Evolutionary conservation across 1,140 invertebrate genomes (phyloP), one percentile per base, ranked within the genome.

Genomic region (Proctacanthus coquilletti): DNA sequence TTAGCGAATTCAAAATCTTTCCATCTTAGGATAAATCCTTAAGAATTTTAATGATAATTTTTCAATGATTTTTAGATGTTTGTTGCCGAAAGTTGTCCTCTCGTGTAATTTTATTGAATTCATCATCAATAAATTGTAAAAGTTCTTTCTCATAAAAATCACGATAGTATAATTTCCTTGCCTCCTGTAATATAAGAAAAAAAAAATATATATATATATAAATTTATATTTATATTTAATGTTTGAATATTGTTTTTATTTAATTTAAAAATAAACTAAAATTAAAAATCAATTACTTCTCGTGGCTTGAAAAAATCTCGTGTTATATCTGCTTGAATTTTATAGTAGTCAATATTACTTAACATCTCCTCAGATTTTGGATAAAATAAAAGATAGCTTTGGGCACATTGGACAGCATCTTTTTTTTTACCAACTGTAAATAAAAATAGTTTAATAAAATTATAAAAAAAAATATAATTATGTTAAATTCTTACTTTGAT

Each of bases 311-410:
- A 25, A 25, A 8, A 25, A 8, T 25, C n/a, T n/a, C n/a, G 6
- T 25, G 23, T 25, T 25, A 25, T 25, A 25, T 25, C n/a, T 25
- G 23, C 6, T 25, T 8, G 6, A 8, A n/a, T 25, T 25, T 32
- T 32, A 17, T 32, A 32, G 17, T 32, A 32, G 9, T 13, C 13
- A 9, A 32, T 5, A 17, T 5, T 32, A 6, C 17, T 13, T 10
- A 32, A 17, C 30, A 32, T 32, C 5, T 32, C 30, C 13, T 6
- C 30, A 17, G 10, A 17, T 13, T 32, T 15, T 6, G 30, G 30
- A 32, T 32, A 13, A 5, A 32, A 32, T 32, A 32, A 17, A 32
- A 32, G 30, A 32, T 32, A 32, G 13, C 30, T 32, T 10, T 9
- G 6, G 8, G 13, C 30, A 32, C 30, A 32, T 32, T 32, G 5